These are phyloP conservation scores for Labeo rohita DNA, from an alignment of 2,113 vertebrate species.

Conservation along the genomic window DNA sequence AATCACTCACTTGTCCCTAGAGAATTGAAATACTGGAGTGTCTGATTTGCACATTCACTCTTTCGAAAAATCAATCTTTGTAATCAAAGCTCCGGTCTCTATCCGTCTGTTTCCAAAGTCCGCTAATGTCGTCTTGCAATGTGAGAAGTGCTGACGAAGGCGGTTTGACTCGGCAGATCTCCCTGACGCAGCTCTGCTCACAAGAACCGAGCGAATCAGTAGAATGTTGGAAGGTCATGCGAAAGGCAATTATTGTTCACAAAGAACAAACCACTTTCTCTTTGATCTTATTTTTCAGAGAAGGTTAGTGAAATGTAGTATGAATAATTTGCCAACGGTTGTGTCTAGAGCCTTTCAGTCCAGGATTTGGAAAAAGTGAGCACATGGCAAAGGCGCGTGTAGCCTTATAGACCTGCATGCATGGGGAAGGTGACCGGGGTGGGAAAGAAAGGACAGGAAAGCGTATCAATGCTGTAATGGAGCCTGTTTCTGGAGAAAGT, in stretches of 20 bases:
- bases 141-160: slow-evolving; percentile 33
- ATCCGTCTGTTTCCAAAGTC: background rate
- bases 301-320: slow-evolving; percentile 18
- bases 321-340: background rate
- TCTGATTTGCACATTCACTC: background rate
- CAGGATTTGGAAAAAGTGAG: slow-evolving; percentile 71
- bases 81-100: background rate
- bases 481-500: slow-evolving; percentile 40
- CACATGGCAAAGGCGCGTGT: slow-evolving; percentile 54
- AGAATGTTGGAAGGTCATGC: slow-evolving; percentile 62
- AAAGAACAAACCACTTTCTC: slow-evolving; percentile 1
- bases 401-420: slow-evolving; percentile 37
- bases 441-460: slow-evolving; percentile 60
- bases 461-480: slow-evolving; percentile 72
- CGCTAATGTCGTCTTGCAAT: slow-evolving; percentile 37
- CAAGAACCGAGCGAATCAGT: slow-evolving; percentile 7
- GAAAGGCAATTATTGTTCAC: slow-evolving; percentile 61
- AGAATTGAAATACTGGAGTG: background rate
- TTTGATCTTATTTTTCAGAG: background rate
- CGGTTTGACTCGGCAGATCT: slow-evolving; percentile 28
- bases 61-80: slow-evolving; percentile 17
- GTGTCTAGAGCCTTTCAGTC: background rate
- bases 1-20: background rate
- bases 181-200: slow-evolving; percentile 30
- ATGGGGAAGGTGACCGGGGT: slow-evolving; percentile 56